Conservation (phyloP, 2,113 vertebrate species). For the Rhinichthys klamathensis region DNA sequence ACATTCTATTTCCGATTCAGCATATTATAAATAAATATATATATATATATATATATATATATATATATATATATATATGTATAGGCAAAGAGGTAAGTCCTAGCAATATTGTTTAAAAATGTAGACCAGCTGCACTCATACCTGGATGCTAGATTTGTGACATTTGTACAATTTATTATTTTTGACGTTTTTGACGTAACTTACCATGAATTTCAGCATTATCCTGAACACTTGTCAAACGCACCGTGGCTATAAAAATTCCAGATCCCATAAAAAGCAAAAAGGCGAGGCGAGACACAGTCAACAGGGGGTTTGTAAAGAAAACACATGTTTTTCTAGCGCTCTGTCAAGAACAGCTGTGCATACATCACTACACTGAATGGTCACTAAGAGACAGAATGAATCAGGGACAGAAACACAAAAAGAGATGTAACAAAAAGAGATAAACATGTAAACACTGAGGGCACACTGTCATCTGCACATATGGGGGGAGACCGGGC, state of each 20-base stretch:
- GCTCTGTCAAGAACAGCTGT: conserved; percentile 74
- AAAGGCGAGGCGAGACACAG: conserved; percentile 63
- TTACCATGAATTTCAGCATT: conserved; percentile 20
- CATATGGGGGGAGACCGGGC: neutral
- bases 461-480: conserved; percentile 30
- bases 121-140: too few species aligned
- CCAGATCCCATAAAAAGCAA: conserved; percentile 64
- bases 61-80: too few species aligned
- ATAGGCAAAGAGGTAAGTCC: too few species aligned
- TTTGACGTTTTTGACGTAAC: neutral
- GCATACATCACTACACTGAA: conserved; percentile 69
- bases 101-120: neutral
- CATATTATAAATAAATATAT: too few species aligned
- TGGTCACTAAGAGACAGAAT: conserved; percentile 37
- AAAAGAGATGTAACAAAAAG: conserved; percentile 10
- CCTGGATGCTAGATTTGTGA: too few species aligned
- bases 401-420: conserved; percentile 18
- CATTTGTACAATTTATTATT: neutral
- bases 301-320: conserved; percentile 72
- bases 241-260: conserved; percentile 68
- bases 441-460: conserved; percentile 25
- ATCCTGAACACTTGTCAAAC: conserved; percentile 53
- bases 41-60: too few species aligned
- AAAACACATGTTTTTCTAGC: conserved; percentile 69
- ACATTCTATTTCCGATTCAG: too few species aligned